A percentile compares a stretch with the other conserved stretches of the same genome.
Conservation (phyloP, 2,797 vertebrate genomes). For the Mus caroli region DNA sequence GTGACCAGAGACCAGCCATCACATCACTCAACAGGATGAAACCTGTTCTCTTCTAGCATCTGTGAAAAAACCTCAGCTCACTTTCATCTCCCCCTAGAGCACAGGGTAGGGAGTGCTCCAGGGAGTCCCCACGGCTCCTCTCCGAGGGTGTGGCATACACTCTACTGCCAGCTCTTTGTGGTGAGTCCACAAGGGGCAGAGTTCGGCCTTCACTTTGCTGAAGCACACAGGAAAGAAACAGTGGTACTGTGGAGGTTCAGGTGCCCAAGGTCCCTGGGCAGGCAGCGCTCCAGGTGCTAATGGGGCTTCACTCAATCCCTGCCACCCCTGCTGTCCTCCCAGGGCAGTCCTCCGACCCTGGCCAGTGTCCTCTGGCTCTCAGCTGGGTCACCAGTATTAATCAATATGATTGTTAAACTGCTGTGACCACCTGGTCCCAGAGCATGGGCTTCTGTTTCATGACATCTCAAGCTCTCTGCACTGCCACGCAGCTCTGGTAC, state of each 20-base stretch:
- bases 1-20: not conserved
- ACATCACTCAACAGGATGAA: rapidly evolving
- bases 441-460: not conserved
- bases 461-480: not conserved
- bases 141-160: rapidly evolving
- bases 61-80: not conserved
- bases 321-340: not conserved
- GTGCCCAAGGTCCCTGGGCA: not conserved
- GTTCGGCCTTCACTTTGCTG: not conserved
- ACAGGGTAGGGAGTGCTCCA: not conserved
- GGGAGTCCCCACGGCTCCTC: not conserved
- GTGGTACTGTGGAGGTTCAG: not conserved
- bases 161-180: not conserved
- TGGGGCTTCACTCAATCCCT: too few species aligned
- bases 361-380: not conserved
- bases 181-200: not conserved
- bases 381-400: not conserved
- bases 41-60: not conserved
- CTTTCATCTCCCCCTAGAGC: not conserved
- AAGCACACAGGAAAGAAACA: not conserved
- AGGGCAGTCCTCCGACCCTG: not conserved
- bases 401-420: not conserved
- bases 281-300: not conserved
- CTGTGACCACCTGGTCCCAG: not conserved
- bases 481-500: rapidly evolving